A percentile compares a stretch with the other conserved stretches of the same genome.
These are phyloP conservation scores for Neodiprion lecontei DNA, from an alignment of 1,140 invertebrate species.

Conservation along the genomic window DNA sequence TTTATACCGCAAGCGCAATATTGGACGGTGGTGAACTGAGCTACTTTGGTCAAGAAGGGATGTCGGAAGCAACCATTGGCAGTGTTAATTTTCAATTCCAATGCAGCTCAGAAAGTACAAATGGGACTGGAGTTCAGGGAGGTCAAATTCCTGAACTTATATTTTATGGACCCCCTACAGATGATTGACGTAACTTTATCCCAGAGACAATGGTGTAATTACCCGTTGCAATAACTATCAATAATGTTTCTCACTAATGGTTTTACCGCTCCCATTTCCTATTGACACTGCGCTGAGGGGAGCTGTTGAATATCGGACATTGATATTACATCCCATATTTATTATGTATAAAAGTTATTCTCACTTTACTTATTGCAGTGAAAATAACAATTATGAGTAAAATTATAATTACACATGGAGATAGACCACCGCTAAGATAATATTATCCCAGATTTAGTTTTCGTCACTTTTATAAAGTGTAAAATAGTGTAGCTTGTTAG, in stretches of 20 bases:
- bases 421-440: too few species aligned
- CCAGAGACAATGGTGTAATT: slow-evolving; percentile 31
- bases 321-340: slow-evolving; percentile 20
- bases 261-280: too few species aligned
- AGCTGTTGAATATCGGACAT: slow-evolving; percentile 14
- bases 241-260: neutral
- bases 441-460: too few species aligned
- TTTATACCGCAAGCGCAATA: slow-evolving; percentile 89
- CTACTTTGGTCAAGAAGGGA: slow-evolving; percentile 94
- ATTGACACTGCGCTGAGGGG: too few species aligned
- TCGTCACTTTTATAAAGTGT: too few species aligned
- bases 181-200: slow-evolving; percentile 53
- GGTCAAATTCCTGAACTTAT: slow-evolving; percentile 94
- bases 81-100: slow-evolving; percentile 94
- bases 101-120: slow-evolving; percentile 92
- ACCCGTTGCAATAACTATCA: slow-evolving; percentile 3
- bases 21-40: slow-evolving; percentile 90
- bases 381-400: too few species aligned
- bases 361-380: too few species aligned
- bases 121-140: slow-evolving; percentile 92
- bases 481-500: too few species aligned
- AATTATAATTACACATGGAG: too few species aligned
- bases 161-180: slow-evolving; percentile 82
- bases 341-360: slow-evolving; percentile 27
- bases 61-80: slow-evolving; percentile 88